Conservation (phyloP, 2,888 invertebrate species). For the Actias luna region DNA sequence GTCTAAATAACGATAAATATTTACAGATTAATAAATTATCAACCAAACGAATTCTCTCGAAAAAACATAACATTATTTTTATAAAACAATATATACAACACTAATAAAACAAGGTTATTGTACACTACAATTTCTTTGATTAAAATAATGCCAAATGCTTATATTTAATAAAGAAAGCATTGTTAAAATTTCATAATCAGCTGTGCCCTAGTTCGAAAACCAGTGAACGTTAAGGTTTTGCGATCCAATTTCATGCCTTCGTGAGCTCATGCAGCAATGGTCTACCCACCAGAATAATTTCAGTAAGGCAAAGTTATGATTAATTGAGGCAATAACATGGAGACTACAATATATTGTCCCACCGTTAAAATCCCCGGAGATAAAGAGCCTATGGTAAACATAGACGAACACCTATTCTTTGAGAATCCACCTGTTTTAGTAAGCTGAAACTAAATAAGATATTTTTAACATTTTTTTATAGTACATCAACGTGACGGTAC, state of each 20-base stretch:
- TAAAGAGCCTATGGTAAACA: neutral
- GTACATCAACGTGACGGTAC: no score
- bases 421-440: neutral
- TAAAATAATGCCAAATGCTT: slow-evolving; percentile 18
- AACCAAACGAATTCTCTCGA: neutral
- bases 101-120: neutral
- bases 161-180: slow-evolving; percentile 27
- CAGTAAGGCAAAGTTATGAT: slow-evolving; percentile 80
- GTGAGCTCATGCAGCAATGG: slow-evolving; percentile 75
- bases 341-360: slow-evolving; percentile 62
- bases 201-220: slow-evolving; percentile 60
- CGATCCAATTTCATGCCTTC: slow-evolving; percentile 79
- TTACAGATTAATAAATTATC: neutral
- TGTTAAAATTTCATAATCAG: slow-evolving; percentile 51
- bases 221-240: slow-evolving; percentile 61
- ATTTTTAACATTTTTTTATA: no score
- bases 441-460: neutral
- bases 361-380: slow-evolving; percentile 32
- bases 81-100: neutral
- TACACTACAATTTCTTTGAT: slow-evolving; percentile 6
- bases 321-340: slow-evolving; percentile 77
- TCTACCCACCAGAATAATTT: slow-evolving; percentile 71
- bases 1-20: neutral
- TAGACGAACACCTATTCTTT: neutral
- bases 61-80: neutral